Percentiles rank a stretch among this genome's conserved stretches.
Evolutionary conservation across 2,888 invertebrate species (phyloP).

Genomic region (Candidula unifasciata): DNA sequence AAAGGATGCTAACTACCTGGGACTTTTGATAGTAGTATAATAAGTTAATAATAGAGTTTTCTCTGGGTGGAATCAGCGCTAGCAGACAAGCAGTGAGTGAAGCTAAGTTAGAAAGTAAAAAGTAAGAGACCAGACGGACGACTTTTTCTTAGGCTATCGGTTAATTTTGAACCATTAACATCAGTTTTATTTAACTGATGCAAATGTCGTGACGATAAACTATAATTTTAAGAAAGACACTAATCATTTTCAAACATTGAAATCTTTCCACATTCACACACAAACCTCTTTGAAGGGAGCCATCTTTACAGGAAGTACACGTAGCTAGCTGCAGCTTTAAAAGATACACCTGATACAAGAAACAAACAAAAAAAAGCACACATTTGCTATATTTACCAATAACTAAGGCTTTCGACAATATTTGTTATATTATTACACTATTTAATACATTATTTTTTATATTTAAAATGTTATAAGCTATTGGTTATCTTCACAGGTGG

Average conservation of each 20-base stretch:
- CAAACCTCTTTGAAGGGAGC: conserved; percentile 43
- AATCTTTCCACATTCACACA: neutral
- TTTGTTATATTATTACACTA: neutral
- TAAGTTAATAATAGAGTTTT: too few relatives aligned
- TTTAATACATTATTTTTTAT: neutral
- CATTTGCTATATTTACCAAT: neutral
- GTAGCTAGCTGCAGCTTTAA: conserved; percentile 44
- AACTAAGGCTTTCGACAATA: neutral
- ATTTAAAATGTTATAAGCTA: neutral
- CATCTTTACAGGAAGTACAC: conserved; percentile 63
- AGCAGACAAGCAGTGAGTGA: too few relatives aligned
- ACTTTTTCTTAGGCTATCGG: too few relatives aligned
- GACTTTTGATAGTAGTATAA: too few relatives aligned
- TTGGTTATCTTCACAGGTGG: neutral
- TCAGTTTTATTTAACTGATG: too few relatives aligned
- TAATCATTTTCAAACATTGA: neutral
- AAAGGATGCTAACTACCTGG: too few relatives aligned
- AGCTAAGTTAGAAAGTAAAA: too few relatives aligned
- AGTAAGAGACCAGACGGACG: too few relatives aligned
- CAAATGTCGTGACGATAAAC: too few relatives aligned
- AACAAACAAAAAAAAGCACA: neutral
- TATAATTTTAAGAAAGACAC: too few relatives aligned
- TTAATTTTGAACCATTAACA: too few relatives aligned
- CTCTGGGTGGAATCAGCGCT: too few relatives aligned
- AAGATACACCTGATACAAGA: neutral